Evolutionary conservation across 1,140 invertebrate species (phyloP).

Genomic region (Cydia pomonella): DNA sequence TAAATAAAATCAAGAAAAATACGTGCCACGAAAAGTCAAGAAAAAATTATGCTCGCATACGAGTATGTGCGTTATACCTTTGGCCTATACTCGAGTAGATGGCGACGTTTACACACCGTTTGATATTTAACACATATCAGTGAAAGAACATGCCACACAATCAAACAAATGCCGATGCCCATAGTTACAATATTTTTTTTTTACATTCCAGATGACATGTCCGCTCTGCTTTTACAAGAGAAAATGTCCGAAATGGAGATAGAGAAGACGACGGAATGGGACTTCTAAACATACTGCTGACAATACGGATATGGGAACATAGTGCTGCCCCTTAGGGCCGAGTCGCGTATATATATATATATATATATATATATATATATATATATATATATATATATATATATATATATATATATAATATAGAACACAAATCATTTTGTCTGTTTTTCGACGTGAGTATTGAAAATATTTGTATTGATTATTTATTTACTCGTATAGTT

Average conservation of each 20-base stretch:
- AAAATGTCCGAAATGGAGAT: conserved; percentile 76
- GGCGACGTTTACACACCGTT: too few relatives aligned
- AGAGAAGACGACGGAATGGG: conserved; percentile 76
- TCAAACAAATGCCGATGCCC: background rate
- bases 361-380: conserved; percentile 18
- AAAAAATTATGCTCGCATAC: too few relatives aligned
- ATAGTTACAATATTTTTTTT: background rate
- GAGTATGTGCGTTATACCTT: too few relatives aligned
- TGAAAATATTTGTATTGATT: background rate
- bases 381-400: conserved; percentile 17
- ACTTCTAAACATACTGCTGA: conserved; percentile 59
- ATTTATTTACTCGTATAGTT: background rate
- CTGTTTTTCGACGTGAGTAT: background rate
- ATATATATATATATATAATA: conserved; percentile 13
- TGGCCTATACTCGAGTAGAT: too few relatives aligned
- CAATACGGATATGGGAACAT: conserved; percentile 19
- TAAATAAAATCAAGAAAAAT: too few relatives aligned
- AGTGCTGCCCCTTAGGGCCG: background rate
- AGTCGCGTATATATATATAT: background rate
- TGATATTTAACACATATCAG: too few relatives aligned
- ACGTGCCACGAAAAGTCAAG: too few relatives aligned
- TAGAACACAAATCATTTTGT: background rate
- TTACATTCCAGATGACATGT: conserved; percentile 69
- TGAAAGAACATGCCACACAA: too few relatives aligned
- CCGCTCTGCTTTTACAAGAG: conserved; percentile 71